A percentile compares a stretch with the other conserved stretches of the same genome.
Conservation (phyloP, 2,113 vertebrate genomes). For the Bubalus kerabau region DNA sequence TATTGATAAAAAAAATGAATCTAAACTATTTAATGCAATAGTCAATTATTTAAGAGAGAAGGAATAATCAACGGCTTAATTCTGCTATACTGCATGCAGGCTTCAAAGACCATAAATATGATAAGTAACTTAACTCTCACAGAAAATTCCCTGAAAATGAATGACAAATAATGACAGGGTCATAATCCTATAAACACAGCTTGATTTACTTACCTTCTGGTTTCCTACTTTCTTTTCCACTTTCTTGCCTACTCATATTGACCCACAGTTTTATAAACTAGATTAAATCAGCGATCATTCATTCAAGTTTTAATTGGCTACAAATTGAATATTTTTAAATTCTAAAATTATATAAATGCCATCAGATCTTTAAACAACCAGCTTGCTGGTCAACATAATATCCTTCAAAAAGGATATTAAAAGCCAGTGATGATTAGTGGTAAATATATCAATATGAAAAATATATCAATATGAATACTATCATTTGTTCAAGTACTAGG, state of each 20-base stretch:
- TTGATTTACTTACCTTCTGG: not conserved
- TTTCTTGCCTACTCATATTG: not conserved
- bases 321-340: not conserved
- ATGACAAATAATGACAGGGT: not conserved
- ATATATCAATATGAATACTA: not conserved
- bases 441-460: not conserved
- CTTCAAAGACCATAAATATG: not conserved
- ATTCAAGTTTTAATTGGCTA: constrained; percentile 15
- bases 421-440: not conserved
- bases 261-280: not conserved
- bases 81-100: constrained; percentile 5
- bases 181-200: not conserved
- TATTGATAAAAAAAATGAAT: not conserved
- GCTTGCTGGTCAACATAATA: not conserved
- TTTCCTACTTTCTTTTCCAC: not conserved
- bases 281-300: constrained; percentile 3
- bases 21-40: not conserved
- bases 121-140: not conserved
- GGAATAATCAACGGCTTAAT: not conserved
- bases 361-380: not conserved
- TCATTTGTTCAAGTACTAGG: not conserved
- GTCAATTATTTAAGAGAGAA: not conserved
- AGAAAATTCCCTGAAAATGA: not conserved
- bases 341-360: constrained; percentile 1
- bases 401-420: constrained; percentile 23